Base-by-base conservation (phyloP, 2,797 vertebrate species). In the Numenius phaeopus region DNA sequence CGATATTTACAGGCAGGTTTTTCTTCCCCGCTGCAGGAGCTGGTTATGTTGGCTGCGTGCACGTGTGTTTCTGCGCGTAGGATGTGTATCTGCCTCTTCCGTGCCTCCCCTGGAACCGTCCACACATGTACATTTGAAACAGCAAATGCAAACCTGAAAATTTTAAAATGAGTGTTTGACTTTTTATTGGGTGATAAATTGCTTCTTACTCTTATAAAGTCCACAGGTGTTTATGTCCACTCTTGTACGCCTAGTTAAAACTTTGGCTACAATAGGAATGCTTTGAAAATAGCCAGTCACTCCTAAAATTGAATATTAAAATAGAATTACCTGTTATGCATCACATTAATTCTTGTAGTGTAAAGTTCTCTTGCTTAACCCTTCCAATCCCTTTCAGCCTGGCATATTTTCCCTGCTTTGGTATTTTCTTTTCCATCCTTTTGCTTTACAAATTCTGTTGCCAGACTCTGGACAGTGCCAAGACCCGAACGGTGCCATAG, bases 151-250 rank as follows among this genome's bases (percentile, higher is more conserved):
- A 95, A 97, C 96, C 96, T 95, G 95, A 97, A 97, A 86, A 92
- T 96, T 97, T 95, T 97, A 95, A 97, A 95, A 91, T 86, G 92
- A 96, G 90, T 92, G 91, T 94, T 97, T 96, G 94, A 34, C 89
- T 89, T 97, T 97, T 98, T 97, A 97, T 97, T 95, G 96, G 96
- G 97, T 97, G 96, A 96, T 97, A 97, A 97, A 97, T 97, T 90
- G 96, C 90, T 94, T 97, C 96, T 95, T 96, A 40, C 90, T 86
- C 95, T 94, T 97, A 97, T 97, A 97, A 97, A 98, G 97, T 94
- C 94, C 58, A 5, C 95, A 98, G 97, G 92, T 97, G 96, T 96
- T 95, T 92, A 94, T 94, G 96, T 95, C 94, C 92, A 95, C 90
- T 94, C 96, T 89, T 77, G 20, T 92, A 97, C 1, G 77, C 91